Conservation (phyloP, 2,113 vertebrate genomes). For the Sinocyclocheilus rhinocerous region DNA sequence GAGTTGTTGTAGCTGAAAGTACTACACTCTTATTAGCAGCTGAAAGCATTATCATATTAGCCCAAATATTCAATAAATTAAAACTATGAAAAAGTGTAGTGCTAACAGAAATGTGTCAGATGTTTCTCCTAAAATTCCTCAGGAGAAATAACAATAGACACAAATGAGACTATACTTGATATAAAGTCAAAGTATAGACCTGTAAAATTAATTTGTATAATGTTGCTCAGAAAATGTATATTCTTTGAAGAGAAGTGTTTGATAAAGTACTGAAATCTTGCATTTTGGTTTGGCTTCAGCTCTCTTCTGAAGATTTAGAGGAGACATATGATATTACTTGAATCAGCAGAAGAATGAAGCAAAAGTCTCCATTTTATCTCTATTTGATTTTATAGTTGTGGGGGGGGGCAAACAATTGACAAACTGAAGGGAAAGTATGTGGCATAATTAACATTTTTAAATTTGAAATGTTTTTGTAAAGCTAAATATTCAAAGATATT, state of each 20-base stretch:
- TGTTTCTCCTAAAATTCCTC: not conserved
- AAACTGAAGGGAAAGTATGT: not conserved
- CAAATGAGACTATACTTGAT: not conserved
- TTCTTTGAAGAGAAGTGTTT: not conserved
- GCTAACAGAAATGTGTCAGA: not conserved
- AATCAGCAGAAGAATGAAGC: not conserved
- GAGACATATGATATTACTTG: not conserved
- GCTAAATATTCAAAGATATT: not conserved
- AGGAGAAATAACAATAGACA: not conserved
- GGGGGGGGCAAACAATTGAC: not conserved
- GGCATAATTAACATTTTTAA: not conserved
- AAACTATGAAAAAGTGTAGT: not conserved
- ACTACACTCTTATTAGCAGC: not conserved
- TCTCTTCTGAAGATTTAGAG: not conserved
- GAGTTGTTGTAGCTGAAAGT: too few species aligned
- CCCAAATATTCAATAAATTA: not conserved
- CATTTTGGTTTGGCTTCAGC: not conserved
- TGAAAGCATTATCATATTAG: not conserved
- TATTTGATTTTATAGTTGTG: not conserved
- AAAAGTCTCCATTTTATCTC: not conserved
- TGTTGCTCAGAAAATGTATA: not conserved
- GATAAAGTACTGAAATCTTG: not conserved
- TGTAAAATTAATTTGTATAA: not conserved
- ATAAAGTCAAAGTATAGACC: not conserved
- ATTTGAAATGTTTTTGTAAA: not conserved